A percentile compares a stretch with the other conserved stretches of the same genome.
phyloP scores from a whole-genome alignment of 2,888 invertebrate species.

The Ecliptopera silaceata region DNA sequence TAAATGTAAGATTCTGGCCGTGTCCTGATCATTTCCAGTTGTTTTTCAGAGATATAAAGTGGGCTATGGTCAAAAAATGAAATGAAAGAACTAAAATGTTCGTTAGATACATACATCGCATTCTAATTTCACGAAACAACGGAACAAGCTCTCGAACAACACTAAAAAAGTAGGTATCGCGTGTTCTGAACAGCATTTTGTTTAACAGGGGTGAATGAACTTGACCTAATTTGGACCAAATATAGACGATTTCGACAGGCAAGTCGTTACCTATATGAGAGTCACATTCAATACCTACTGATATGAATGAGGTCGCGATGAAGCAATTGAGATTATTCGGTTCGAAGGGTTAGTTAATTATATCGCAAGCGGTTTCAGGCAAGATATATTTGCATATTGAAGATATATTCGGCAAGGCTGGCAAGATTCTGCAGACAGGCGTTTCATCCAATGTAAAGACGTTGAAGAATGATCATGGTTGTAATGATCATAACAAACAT shows the following conservation, averaged over 20 bases:
- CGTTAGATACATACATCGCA: too few relatives aligned
- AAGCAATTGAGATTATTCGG: slow-evolving; percentile 30
- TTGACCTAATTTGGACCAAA: slow-evolving; percentile 39
- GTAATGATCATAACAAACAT: too few relatives aligned
- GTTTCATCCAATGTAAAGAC: not conserved
- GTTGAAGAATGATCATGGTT: too few relatives aligned
- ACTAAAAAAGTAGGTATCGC: not conserved
- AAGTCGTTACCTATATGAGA: slow-evolving; percentile 32
- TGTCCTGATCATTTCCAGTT: too few relatives aligned
- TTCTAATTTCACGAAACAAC: too few relatives aligned
- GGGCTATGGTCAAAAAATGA: too few relatives aligned
- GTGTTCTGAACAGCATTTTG: slow-evolving; percentile 3
- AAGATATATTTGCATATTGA: not conserved
- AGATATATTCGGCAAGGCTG: not conserved
- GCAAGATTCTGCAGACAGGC: not conserved
- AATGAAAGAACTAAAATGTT: too few relatives aligned
- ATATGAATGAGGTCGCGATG: slow-evolving; percentile 19
- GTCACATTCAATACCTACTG: slow-evolving; percentile 26
- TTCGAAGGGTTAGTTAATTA: slow-evolving; percentile 13
- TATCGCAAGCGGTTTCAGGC: not conserved
- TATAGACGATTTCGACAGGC: slow-evolving; percentile 25
- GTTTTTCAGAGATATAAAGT: too few relatives aligned
- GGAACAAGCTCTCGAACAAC: slow-evolving; percentile 1
- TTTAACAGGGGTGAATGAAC: slow-evolving; percentile 24
- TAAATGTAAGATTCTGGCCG: too few relatives aligned